phyloP scores from a whole-genome alignment of 2,888 invertebrate species.

The Pammene aurita region DNA sequence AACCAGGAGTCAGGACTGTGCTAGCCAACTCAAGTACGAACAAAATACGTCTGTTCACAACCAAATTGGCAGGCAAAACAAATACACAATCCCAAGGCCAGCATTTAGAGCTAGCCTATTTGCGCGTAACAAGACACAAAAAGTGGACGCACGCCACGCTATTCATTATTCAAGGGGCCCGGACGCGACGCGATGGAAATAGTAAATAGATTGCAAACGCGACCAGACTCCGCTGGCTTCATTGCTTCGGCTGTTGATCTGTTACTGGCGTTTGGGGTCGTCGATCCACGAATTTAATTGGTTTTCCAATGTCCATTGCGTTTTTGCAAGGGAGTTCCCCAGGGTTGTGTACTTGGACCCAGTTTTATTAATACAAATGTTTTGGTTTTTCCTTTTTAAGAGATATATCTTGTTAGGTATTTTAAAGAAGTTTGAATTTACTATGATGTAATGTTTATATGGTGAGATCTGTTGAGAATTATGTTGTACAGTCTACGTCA shows the following conservation, averaged over 20 bases:
- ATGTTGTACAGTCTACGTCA: too few relatives aligned
- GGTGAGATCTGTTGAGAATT: background rate
- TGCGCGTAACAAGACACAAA: constrained; percentile 43
- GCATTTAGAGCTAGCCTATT: constrained; percentile 30
- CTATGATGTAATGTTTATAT: too few relatives aligned
- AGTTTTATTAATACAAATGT: background rate
- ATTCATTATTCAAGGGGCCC: constrained; percentile 55
- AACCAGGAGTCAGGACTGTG: too few relatives aligned
- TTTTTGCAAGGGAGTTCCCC: background rate
- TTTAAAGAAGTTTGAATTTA: too few relatives aligned
- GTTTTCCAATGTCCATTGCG: constrained; percentile 17
- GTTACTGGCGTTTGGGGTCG: constrained; percentile 16
- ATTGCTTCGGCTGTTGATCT: constrained; percentile 1
- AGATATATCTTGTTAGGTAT: too few relatives aligned
- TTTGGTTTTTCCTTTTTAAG: background rate
- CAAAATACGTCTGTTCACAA: background rate
- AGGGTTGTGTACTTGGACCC: background rate
- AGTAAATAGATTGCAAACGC: constrained; percentile 50
- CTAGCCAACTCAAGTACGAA: background rate
- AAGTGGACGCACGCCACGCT: constrained; percentile 45
- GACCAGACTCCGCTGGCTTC: constrained; percentile 33
- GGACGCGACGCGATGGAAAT: constrained; percentile 56
- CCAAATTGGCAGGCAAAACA: background rate
- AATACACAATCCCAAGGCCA: constrained; percentile 26
- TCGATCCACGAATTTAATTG: constrained; percentile 30